phyloP scores from a whole-genome alignment of 2,113 vertebrate species.

The Phaethon lepturus region DNA sequence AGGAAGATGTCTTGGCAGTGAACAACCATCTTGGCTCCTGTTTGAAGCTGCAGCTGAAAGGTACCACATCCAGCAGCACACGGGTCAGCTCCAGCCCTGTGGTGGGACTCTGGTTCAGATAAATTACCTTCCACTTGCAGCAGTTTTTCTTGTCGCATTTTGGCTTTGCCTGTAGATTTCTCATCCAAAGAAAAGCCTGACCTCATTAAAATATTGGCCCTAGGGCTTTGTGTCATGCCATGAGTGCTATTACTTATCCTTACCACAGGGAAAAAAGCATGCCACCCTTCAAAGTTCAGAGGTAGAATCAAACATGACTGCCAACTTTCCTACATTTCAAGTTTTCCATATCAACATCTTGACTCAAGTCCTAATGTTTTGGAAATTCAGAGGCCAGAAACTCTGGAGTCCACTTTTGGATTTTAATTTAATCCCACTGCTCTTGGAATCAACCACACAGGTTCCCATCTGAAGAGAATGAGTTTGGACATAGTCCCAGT shows the following conservation, averaged over 20 bases:
- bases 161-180: not conserved
- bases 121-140: not conserved
- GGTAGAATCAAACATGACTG: not conserved
- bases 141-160: conserved; percentile 21
- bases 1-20: not conserved
- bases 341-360: not conserved
- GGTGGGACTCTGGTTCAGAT: not conserved
- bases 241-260: not conserved
- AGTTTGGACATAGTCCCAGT: not conserved
- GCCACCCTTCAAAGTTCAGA: not conserved
- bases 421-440: not conserved
- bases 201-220: not conserved
- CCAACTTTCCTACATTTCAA: not conserved
- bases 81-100: not conserved
- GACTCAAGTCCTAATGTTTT: not conserved
- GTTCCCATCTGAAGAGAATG: not conserved
- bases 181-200: conserved; percentile 25
- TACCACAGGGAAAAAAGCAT: not conserved
- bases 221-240: not conserved
- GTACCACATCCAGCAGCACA: not conserved
- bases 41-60: not conserved
- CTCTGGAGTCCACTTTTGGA: not conserved
- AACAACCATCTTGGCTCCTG: not conserved
- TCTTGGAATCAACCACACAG: not conserved
- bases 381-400: not conserved